Conservation (phyloP, 2,113 vertebrate genomes). For the Notiomystis cincta region DNA sequence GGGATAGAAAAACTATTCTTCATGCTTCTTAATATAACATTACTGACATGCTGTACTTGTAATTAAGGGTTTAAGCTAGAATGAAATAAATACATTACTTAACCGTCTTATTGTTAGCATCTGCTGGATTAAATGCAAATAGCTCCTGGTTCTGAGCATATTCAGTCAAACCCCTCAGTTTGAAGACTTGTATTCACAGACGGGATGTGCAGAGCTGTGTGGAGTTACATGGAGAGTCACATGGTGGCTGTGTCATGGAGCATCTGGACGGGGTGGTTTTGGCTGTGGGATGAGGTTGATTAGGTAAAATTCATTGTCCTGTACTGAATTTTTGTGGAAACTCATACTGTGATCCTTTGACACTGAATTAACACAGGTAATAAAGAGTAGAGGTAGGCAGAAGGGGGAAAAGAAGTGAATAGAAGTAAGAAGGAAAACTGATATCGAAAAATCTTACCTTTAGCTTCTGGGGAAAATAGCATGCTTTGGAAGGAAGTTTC, state of each 20-base stretch:
- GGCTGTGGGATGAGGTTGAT: neutral
- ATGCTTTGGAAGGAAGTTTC: neutral
- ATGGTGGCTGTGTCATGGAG: neutral
- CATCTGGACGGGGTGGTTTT: neutral
- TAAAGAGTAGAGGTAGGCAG: neutral
- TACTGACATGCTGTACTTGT: neutral
- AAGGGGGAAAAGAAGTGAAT: neutral
- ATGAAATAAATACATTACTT: neutral
- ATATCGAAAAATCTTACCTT: neutral
- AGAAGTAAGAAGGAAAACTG: neutral
- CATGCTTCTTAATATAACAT: neutral
- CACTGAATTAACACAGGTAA: neutral
- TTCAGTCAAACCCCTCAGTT: neutral
- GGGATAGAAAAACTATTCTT: neutral
- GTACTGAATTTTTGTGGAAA: neutral
- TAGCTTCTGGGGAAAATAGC: neutral
- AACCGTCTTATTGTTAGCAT: neutral
- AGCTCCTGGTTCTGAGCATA: neutral
- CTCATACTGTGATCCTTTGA: neutral
- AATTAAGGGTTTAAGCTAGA: neutral
- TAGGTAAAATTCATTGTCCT: neutral
- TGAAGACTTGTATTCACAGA: accelerated
- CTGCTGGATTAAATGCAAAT: neutral
- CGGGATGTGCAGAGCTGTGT: neutral
- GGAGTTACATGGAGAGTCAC: neutral